Base-by-base conservation (phyloP, 1,140 invertebrate genomes). In the Zaprionus taronus region DNA sequence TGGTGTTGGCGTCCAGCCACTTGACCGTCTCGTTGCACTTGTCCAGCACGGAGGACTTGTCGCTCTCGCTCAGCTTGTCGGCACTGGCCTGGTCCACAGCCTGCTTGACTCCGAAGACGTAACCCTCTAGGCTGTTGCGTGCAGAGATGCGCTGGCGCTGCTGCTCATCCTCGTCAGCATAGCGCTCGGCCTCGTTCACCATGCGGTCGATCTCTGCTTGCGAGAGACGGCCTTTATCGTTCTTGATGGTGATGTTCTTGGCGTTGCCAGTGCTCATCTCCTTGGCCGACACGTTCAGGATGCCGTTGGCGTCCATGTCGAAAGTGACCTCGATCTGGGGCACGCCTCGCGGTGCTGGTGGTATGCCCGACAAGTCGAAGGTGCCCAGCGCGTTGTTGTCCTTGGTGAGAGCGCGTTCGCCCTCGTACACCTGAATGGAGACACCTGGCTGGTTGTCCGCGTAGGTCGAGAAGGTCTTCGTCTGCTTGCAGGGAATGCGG, bases 171-270 rank as follows among this genome's bases (percentile, higher is more conserved):
- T 95, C 94, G 28, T 94, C 94, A n/a, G 82, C 84, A 58, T 89
- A 91, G 26, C 74, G 77, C 69, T 91, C 87, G 7, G 87, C 87
- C 64, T 91, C 87, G 72, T 76, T 81, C 5, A 91, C 84, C 87
- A 91, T 91, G 67, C 87, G 82, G 66, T 98, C 96, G 82, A 98
- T 98, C 75, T 97, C 96, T 26, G 96, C 96, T 84, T 97, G 97
- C 11, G 94, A 95, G 5, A 97, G 93, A 64, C 97, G 94, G 41
- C 96, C 96, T 87, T 97, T 97, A 91, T 98, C 97, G 87, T 97
- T 97, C 34, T 96, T 97, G 72, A 97, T 97, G 15, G 96, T 97
- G 79, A 98, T 97, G 86, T 97, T 96, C 94, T 94, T 65, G 93
- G 94, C 51, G 95, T 93, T 94, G 5, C 94, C 94, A 1, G 94